phyloP scores from a whole-genome alignment of 37 sponge, comb jelly and placozoan genomes.

The Corticium candelabrum region DNA sequence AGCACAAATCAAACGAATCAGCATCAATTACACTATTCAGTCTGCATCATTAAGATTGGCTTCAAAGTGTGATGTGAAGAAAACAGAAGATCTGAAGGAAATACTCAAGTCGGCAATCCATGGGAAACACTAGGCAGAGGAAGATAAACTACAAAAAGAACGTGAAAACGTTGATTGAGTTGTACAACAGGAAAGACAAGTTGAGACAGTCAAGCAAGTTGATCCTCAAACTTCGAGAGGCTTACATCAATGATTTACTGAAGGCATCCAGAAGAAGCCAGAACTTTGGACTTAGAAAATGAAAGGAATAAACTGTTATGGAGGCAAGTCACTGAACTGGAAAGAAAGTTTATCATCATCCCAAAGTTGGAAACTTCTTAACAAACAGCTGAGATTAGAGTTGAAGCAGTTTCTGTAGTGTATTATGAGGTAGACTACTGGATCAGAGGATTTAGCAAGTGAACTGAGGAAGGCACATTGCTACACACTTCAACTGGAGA shows the following conservation, averaged over 20 bases:
- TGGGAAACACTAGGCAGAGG: background rate
- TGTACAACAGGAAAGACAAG: slow-evolving; percentile 62
- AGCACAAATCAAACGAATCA: no score
- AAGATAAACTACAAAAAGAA: no score
- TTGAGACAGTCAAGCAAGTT: slow-evolving; percentile 74
- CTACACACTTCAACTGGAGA: slow-evolving; percentile 76
- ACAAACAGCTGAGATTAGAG: slow-evolving; percentile 28
- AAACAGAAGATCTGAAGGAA: background rate
- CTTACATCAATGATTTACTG: slow-evolving; percentile 62
- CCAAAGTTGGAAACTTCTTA: slow-evolving; percentile 46
- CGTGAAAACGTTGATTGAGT: slow-evolving; percentile 34
- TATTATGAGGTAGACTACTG: background rate
- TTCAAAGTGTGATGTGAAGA: background rate
- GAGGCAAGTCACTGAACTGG: slow-evolving; percentile 45
- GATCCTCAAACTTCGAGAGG: slow-evolving; percentile 70
- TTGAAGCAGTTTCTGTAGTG: background rate
- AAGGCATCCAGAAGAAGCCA: slow-evolving; percentile 18
- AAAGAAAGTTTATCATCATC: slow-evolving; percentile 55
- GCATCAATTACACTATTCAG: background rate
- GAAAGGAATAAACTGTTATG: slow-evolving; percentile 11
- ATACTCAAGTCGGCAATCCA: background rate
- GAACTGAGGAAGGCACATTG: slow-evolving; percentile 48
- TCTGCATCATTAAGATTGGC: background rate
- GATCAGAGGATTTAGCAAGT: background rate
- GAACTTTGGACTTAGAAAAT: slow-evolving; percentile 7